These are phyloP conservation scores for Clivina fossor DNA, from an alignment of 2,888 invertebrate species.

Conservation along the genomic window DNA sequence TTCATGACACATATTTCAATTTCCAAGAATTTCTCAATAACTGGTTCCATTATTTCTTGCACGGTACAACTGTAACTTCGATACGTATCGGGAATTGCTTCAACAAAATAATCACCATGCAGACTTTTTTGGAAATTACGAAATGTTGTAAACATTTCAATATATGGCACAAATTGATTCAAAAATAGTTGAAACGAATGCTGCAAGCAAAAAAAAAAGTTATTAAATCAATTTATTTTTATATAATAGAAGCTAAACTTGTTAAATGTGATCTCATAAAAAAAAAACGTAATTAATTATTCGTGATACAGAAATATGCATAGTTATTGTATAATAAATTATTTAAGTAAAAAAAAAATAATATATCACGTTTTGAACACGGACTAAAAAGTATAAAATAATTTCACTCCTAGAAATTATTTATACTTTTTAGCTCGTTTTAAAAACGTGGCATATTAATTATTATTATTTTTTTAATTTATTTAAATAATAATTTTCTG, in stretches of 20 bases:
- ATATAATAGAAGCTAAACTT: not conserved
- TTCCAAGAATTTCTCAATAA: constrained; percentile 44
- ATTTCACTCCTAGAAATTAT: too few relatives aligned
- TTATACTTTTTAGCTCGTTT: too few relatives aligned
- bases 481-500: too few relatives aligned
- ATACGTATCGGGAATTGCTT: constrained; percentile 45
- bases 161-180: constrained; percentile 47
- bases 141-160: constrained; percentile 47
- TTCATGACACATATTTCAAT: constrained; percentile 46
- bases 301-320: not conserved
- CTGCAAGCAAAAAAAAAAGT: constrained; percentile 34
- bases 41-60: constrained; percentile 44
- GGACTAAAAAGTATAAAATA: too few relatives aligned
- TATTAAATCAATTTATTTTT: not conserved
- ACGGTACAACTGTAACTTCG: constrained; percentile 46
- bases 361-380: too few relatives aligned
- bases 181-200: constrained; percentile 42
- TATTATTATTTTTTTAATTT: too few relatives aligned
- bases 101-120: constrained; percentile 35
- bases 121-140: constrained; percentile 44
- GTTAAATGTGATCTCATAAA: not conserved
- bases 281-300: not conserved
- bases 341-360: too few relatives aligned
- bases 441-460: too few relatives aligned
- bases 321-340: too few relatives aligned